Base-by-base conservation (phyloP, 2,888 invertebrate species). In the Ornithoptera alexandrae region DNA sequence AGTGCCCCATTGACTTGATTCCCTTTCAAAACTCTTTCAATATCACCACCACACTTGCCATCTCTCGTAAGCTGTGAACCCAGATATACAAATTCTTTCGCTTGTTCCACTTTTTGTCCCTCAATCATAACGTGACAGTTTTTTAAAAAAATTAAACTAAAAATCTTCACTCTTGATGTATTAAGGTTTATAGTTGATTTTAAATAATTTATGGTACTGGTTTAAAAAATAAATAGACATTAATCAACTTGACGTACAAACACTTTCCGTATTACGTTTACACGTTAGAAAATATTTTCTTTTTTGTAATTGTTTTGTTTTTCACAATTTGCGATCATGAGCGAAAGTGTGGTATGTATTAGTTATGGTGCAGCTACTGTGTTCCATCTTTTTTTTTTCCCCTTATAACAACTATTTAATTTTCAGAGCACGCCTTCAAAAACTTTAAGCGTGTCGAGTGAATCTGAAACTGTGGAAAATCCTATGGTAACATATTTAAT, bases 371-470 rank as follows among this genome's bases (percentile, higher is more conserved):
- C 20, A 62, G 22, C 39, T 39, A 63, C 53, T 36, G 10, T n/a
- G 69, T 56, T 50, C 36, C 15, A 22, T 50, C 12, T 46, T 42
- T n/a, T 20, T 20, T 36, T 60, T 61, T 22, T 24, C n/a, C 15
- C n/a, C 24, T 58, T 22, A 56, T 20, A 20, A 1, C 3, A 20
- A 1, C 3, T 18, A 5, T 18, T 62, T 61, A 46, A 61, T 69
- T 87, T 85, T 65, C 82, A 90, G 90, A 89, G 82, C 69, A 81
- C 84, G 58, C 78, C 78, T 24, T 82, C 86, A 0, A 90, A 90
- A 80, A 83, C 82, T 39, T 50, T 78, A 42, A 78, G 84, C 1
- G 84, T 82, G 1, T 75, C 85, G 5, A 74, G 74, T 18, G 81
- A 78, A 22, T 76, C 87, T 1, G 83, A 77, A 56, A 84, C 88